These are phyloP conservation scores for Anarsia innoxiella DNA, from an alignment of 2,888 invertebrate species.

Conservation along the genomic window DNA sequence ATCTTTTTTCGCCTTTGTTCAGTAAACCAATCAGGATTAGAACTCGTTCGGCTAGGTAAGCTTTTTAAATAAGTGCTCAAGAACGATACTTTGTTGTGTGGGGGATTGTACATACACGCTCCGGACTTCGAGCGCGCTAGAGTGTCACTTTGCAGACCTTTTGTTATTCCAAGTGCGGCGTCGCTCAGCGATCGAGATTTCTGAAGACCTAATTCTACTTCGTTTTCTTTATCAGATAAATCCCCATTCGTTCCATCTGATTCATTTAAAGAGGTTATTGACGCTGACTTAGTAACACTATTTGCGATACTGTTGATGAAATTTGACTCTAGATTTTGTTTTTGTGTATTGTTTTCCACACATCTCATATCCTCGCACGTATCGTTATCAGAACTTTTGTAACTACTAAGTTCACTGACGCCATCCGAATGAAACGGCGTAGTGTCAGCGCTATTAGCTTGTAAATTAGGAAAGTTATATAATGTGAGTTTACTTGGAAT, in stretches of 20 bases:
- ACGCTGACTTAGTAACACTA: conserved; percentile 26
- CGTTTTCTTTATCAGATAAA: conserved; percentile 37
- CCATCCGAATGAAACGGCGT: conserved; percentile 55
- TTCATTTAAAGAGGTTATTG: conserved; percentile 37
- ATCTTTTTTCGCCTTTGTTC: conserved; percentile 45
- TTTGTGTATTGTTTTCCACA: conserved; percentile 21
- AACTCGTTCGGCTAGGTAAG: conserved; percentile 53
- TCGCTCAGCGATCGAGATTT: conserved; percentile 64
- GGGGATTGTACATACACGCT: conserved; percentile 43
- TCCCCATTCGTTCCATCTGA: conserved; percentile 29
- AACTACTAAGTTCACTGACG: conserved; percentile 64
- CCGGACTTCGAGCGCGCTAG: conserved; percentile 59
- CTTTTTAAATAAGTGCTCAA: conserved; percentile 71
- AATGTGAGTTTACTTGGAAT: conserved; percentile 61
- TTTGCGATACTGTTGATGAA: conserved; percentile 19
- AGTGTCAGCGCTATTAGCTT: conserved; percentile 50
- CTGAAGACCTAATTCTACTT: conserved; percentile 37
- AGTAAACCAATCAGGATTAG: conserved; percentile 63
- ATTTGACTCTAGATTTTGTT: conserved; percentile 23
- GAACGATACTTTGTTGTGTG: conserved; percentile 66
- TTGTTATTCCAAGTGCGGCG: conserved; percentile 33
- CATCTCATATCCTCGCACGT: conserved; percentile 43
- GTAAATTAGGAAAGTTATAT: conserved; percentile 42
- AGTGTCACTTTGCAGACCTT: conserved; percentile 28
- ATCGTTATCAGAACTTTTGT: conserved; percentile 71